Conservation (phyloP, 1,140 invertebrate species). For the Drosophila ficusphila region DNA sequence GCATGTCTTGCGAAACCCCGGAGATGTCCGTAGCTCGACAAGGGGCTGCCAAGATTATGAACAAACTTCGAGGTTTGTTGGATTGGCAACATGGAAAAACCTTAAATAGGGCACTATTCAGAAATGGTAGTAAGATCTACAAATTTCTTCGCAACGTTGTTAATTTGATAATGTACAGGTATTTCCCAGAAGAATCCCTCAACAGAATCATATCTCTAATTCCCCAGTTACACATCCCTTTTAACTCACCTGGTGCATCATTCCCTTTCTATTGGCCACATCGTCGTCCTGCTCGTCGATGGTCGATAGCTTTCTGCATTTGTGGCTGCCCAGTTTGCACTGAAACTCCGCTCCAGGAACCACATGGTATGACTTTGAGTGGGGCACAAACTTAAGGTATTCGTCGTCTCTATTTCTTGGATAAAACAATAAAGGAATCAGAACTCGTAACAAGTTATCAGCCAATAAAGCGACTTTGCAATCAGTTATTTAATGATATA, state of each 20-base stretch:
- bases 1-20: conserved; percentile 1
- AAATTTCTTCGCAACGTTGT: too few species aligned
- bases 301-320: conserved; percentile 56
- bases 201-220: too few species aligned
- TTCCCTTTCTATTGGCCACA: conserved; percentile 60
- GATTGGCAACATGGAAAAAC: neutral
- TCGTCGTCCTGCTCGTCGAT: conserved; percentile 71
- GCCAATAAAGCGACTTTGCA: too few species aligned
- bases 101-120: neutral
- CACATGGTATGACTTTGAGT: conserved; percentile 63
- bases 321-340: conserved; percentile 51
- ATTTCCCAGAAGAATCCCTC: too few species aligned
- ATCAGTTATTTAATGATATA: neutral
- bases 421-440: conserved; percentile 1
- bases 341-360: conserved; percentile 66
- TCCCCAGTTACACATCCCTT: too few species aligned
- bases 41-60: conserved; percentile 27
- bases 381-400: conserved; percentile 71
- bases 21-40: conserved; percentile 36
- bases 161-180: too few species aligned
- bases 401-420: conserved; percentile 64
- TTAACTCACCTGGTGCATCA: conserved; percentile 59
- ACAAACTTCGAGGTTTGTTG: too few species aligned
- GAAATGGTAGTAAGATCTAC: too few species aligned
- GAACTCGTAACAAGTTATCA: neutral